These are phyloP conservation scores for Sebastes dallii DNA, from an alignment of 2,797 vertebrate genomes.

Conservation along the genomic window DNA sequence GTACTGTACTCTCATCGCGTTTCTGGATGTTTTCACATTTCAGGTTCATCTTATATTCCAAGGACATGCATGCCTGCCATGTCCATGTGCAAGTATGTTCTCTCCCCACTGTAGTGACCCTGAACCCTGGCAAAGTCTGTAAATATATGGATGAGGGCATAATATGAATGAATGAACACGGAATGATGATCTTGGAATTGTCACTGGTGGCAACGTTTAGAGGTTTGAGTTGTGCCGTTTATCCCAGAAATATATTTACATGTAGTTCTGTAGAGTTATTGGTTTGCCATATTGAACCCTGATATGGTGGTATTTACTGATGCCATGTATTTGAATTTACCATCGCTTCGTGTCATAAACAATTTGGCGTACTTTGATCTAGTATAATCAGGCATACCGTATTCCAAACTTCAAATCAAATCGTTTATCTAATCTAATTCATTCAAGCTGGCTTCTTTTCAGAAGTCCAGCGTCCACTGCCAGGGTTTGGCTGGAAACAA, in stretches of 20 bases:
- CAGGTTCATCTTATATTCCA: conserved; percentile 13
- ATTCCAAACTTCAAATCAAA: neutral
- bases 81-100: neutral
- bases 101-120: neutral
- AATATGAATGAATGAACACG: neutral
- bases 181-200: neutral
- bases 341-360: neutral
- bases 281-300: neutral
- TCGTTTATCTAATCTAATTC: neutral
- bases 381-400: neutral
- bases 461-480: neutral
- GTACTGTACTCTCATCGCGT: neutral
- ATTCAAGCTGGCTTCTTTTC: neutral
- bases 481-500: neutral
- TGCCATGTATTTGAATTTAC: neutral
- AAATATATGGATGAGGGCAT: neutral
- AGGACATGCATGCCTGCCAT: neutral
- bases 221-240: neutral
- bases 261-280: neutral
- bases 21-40: neutral
- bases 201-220: neutral
- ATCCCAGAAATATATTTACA: neutral
- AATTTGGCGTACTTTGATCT: neutral
- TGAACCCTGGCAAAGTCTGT: neutral
- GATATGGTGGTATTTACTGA: neutral